phyloP scores from a whole-genome alignment of 2,113 vertebrate species.

The Triplophysa tibetana region DNA sequence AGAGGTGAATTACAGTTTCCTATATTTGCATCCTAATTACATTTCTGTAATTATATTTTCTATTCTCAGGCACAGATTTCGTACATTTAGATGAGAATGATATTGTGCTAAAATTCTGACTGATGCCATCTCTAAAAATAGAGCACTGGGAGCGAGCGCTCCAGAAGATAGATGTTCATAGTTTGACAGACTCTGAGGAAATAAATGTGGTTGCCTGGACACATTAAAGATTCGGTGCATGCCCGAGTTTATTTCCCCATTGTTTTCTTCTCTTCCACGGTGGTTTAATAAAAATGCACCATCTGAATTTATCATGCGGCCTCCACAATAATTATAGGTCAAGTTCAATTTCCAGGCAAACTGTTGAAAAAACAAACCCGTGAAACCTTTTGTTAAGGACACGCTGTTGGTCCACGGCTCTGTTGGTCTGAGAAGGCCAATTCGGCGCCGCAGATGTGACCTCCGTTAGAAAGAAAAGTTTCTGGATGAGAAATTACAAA shows the following conservation, averaged over 20 bases:
- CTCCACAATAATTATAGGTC: conserved; percentile 27
- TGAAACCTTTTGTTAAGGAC: not conserved
- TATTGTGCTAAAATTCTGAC: conserved; percentile 8
- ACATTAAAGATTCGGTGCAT: conserved; percentile 32
- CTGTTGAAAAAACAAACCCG: conserved; percentile 6
- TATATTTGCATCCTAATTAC: conserved; percentile 2
- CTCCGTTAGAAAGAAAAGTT: not conserved
- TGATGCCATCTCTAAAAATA: conserved; percentile 15
- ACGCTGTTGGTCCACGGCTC: not conserved
- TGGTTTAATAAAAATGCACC: conserved; percentile 34
- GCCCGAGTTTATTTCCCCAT: conserved; percentile 15
- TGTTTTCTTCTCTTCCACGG: conserved; percentile 16
- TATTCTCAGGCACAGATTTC: not conserved
- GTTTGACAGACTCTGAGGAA: conserved; percentile 34
- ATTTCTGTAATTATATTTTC: not conserved
- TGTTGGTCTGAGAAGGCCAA: not conserved
- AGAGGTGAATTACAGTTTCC: not conserved
- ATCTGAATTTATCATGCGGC: conserved; percentile 16
- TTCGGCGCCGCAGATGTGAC: not conserved
- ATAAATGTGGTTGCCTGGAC: conserved; percentile 30
- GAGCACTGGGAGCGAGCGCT: conserved; percentile 3
- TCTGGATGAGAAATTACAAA: not conserved
- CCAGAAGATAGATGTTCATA: conserved; percentile 25
- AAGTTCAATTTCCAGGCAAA: conserved; percentile 37
- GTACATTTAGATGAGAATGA: conserved; percentile 3